Base-by-base conservation (phyloP, 2,113 vertebrate genomes). In the Hirundichthys speculiger region DNA sequence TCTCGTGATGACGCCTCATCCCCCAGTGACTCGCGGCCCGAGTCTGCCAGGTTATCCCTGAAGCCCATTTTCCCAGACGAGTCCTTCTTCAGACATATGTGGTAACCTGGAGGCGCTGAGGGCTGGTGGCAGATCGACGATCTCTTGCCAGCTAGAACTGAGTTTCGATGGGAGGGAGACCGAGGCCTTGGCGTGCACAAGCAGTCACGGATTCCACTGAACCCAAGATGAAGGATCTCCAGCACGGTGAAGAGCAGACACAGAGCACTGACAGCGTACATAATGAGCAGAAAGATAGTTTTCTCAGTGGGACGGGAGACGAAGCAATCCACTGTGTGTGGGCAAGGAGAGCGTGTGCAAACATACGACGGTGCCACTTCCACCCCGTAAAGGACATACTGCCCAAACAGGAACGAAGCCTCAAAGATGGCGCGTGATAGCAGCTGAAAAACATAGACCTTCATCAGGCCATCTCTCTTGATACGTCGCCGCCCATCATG, bases 261-360 rank as follows among this genome's bases (percentile, higher is more conserved):
- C 49, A 97, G 88, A 22, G 86, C 83, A 0, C 95, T 96, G 71
- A 96, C 95, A 0, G 82, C 94, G 0, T 97, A 97, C 96, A 97
- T 97, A 65, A 96, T 90, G 46, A 94, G 89, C 59, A 96, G 91
- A 81, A 97, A 97, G 83, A 96, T 96, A 1, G 95, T 96, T 68
- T 97, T 97, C 85, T 97, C 96, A 0, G 96, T 97, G 22, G 96
- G 95, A 0, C 96, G 93, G 0, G 96, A 97, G 40, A 97, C 91
- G 2, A 96, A 96, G 83, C 96, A 97, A 59, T 97, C 95, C 5
- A 97, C 94, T 0, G 89, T 95, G 90, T 96, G 95, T 0, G 95
- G 96, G 80, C 96, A 96, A 1, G 96, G 96, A 20, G 91, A 92
- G 45, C 93, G 93, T 0, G 70, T 91, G 90, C 96, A 97, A 3